phyloP scores from a whole-genome alignment of 2,113 vertebrate genomes.

The Mirza zaza region DNA sequence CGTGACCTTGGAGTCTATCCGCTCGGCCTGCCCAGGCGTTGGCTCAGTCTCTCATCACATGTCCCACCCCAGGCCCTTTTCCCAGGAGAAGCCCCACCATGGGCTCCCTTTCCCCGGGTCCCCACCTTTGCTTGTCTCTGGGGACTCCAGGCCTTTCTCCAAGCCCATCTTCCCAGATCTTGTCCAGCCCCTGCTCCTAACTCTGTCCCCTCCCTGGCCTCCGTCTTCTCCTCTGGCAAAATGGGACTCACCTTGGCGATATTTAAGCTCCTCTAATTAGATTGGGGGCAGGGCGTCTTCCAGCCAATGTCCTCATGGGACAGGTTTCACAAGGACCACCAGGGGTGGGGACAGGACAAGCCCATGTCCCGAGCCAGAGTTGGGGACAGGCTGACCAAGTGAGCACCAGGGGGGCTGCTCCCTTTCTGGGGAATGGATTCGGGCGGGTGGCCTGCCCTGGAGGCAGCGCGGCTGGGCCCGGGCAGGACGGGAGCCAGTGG shows the following conservation, averaged over 20 bases:
- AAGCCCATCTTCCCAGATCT: not conserved
- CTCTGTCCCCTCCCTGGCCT: not conserved
- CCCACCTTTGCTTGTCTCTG: not conserved
- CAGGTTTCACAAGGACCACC: not conserved
- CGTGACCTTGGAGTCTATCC: too few relatives aligned
- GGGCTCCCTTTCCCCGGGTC: not conserved
- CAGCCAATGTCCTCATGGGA: not conserved
- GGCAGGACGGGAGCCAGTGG: conserved; percentile 59
- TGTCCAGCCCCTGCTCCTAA: not conserved
- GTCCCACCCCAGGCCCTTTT: not conserved
- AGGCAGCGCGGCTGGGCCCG: not conserved
- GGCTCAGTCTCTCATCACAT: not conserved
- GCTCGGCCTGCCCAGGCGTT: fast-evolving
- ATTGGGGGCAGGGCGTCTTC: fast-evolving
- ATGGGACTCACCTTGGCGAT: not conserved
- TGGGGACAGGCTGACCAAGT: not conserved
- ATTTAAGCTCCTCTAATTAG: not conserved
- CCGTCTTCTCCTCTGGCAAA: not conserved
- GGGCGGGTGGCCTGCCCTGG: not conserved
- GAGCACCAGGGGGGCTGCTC: not conserved
- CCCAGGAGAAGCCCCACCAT: not conserved
- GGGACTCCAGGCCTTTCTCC: too few relatives aligned
- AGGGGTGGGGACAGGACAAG: not conserved
- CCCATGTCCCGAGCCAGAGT: not conserved
- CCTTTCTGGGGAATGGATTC: not conserved